Percentiles rank a stretch among this genome's conserved stretches.
Conservation (phyloP, 2,888 invertebrate genomes). For the Drosophila leonis region DNA sequence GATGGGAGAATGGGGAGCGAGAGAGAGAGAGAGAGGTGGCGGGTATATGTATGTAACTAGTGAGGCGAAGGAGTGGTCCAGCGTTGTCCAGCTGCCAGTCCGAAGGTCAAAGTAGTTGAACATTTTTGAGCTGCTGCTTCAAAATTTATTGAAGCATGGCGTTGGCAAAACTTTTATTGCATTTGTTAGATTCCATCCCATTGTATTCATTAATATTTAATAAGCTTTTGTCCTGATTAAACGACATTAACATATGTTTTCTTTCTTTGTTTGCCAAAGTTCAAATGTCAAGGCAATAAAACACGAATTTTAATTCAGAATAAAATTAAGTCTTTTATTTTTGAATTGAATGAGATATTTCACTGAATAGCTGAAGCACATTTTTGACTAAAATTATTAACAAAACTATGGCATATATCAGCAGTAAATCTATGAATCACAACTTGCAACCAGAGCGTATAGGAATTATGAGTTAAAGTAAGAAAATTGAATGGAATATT, state of each 20-base stretch:
- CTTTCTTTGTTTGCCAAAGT: neutral
- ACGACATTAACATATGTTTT: constrained; percentile 18
- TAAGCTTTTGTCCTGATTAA: constrained; percentile 51
- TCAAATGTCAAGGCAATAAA: neutral
- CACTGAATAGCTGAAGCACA: neutral
- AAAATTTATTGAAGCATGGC: constrained; percentile 58
- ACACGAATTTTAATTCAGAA: constrained; percentile 1
- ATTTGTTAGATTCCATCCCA: constrained; percentile 46
- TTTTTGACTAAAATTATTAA: too few species aligned
- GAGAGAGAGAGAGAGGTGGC: neutral
- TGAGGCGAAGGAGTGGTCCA: neutral
- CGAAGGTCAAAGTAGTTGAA: constrained; percentile 75
- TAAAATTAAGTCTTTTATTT: neutral
- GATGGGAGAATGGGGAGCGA: neutral
- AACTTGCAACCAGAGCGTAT: neutral
- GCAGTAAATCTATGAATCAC: neutral
- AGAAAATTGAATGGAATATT: too few species aligned
- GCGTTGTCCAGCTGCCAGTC: constrained; percentile 43
- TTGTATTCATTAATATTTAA: constrained; percentile 65
- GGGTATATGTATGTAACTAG: neutral
- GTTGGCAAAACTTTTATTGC: constrained; percentile 48
- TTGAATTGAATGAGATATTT: neutral
- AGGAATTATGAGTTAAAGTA: too few species aligned
- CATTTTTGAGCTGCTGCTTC: constrained; percentile 61
- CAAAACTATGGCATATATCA: neutral